Base-by-base conservation (phyloP, 1,140 invertebrate genomes). In the Aphidius gifuensis region DNA sequence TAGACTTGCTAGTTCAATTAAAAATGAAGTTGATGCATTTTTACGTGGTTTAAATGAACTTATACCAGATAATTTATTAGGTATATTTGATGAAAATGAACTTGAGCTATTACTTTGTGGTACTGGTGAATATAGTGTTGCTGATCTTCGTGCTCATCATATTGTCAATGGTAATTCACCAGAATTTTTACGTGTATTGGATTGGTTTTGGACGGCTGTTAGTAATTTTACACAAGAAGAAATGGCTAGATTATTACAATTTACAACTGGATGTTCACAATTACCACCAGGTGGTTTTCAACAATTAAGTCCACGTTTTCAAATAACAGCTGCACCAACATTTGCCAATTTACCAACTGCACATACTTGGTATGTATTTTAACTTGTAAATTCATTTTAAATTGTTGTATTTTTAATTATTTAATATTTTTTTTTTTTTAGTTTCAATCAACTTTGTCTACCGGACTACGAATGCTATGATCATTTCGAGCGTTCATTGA, bases 1-100 rank as follows among this genome's bases (percentile, higher is more conserved):
- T 80, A 83, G 91, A 65, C 84, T 97, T 53, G 90, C 90, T 38
- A 90, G 85, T 62, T 88, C 86, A 64, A 88, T 93, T 58, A 89
- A 90, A 62, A 86, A 89, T 55, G 93, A 97, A 83, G 86, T 94
- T 9, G 93, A 94, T 72, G 86, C 88, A 63, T 97, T 97, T 80
- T 84, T 96, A 11, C 90, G 90, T 71, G 95, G 94, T 4, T 85
- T 97, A 16, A 92, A 93, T 77, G 89, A 93, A 74, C 86, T 97
- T 38, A 93, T 96, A 68, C 94, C 94, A 3, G 93, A 95, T 78
- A 93, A 95, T 81, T 83, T 97, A 66, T 83, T 97, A 56, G 92
- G 92, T 74, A 96, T 96, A 75, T 97, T 97, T 81, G 94, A 97
- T 81, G 95, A 97, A 81, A 96, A 96, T 82, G 94, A 97, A 82